Evolutionary conservation across 2,113 vertebrate genomes (phyloP).

Genomic region (Agapornis roseicollis): DNA sequence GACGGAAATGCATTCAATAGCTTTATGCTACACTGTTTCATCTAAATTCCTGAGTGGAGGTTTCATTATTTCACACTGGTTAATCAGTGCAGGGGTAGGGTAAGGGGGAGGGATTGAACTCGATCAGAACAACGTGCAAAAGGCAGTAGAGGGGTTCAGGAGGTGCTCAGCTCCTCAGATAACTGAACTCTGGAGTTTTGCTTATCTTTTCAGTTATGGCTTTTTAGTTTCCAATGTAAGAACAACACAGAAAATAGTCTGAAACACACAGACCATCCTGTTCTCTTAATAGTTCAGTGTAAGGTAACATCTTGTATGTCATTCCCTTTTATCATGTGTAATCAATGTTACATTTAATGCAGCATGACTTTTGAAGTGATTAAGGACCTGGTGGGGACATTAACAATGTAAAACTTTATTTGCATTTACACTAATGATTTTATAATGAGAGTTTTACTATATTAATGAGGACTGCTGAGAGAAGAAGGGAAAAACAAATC

Average conservation of each 20-base stretch:
- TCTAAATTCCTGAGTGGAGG: neutral
- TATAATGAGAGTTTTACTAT: conserved; percentile 76
- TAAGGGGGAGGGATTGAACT: neutral
- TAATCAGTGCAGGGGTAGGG: neutral
- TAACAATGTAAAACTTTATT: conserved; percentile 73
- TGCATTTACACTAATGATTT: conserved; percentile 75
- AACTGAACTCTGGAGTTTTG: neutral
- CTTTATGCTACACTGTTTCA: neutral
- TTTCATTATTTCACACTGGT: neutral
- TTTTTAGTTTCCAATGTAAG: neutral
- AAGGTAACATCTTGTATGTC: conserved; percentile 13
- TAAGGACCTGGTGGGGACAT: conserved; percentile 64
- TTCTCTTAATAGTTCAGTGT: neutral
- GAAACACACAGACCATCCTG: neutral
- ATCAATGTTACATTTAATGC: conserved; percentile 70
- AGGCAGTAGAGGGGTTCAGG: neutral
- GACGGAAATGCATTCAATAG: neutral
- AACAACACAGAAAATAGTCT: neutral
- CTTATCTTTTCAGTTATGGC: neutral
- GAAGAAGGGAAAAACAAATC: conserved; percentile 39
- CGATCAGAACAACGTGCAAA: neutral
- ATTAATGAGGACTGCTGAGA: conserved; percentile 72
- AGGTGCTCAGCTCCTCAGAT: neutral
- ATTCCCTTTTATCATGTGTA: conserved; percentile 46
- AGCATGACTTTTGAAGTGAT: conserved; percentile 68